Conservation (phyloP, 2,888 invertebrate genomes). For the Eupithecia exiguata region DNA sequence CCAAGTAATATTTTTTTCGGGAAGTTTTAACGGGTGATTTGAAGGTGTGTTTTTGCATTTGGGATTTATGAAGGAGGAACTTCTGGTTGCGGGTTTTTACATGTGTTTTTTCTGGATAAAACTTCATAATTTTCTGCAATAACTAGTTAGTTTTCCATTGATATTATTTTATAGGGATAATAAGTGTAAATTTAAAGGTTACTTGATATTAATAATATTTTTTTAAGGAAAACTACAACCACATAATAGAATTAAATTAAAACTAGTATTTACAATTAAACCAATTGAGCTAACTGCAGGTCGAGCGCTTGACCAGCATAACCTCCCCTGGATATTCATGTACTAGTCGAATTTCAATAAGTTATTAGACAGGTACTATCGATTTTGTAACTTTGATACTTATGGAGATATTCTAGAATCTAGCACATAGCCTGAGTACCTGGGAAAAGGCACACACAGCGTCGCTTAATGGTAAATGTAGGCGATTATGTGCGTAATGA, state of each 20-base stretch:
- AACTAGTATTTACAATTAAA: too few relatives aligned
- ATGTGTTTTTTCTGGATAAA: neutral
- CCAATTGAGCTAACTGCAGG: too few relatives aligned
- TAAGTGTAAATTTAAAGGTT: too few relatives aligned
- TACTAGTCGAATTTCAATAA: too few relatives aligned
- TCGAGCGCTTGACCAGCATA: too few relatives aligned
- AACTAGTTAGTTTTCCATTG: too few relatives aligned
- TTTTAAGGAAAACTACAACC: too few relatives aligned
- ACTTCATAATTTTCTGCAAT: neutral
- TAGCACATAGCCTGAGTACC: neutral
- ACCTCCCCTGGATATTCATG: too few relatives aligned
- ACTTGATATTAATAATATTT: too few relatives aligned
- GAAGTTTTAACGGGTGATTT: constrained; percentile 13
- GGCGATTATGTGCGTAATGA: constrained; percentile 41
- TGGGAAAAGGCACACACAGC: neutral
- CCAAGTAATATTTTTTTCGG: constrained; percentile 11
- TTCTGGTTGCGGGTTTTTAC: neutral
- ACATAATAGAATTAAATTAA: too few relatives aligned
- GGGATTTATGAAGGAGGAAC: neutral
- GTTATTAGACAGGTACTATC: too few relatives aligned
- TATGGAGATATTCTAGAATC: neutral
- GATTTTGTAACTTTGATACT: neutral
- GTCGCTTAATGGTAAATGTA: constrained; percentile 35
- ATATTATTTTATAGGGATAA: too few relatives aligned
- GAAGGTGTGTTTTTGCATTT: neutral